Evolutionary conservation across 2,113 vertebrate species (phyloP).

Genomic region (Elachura formosa): DNA sequence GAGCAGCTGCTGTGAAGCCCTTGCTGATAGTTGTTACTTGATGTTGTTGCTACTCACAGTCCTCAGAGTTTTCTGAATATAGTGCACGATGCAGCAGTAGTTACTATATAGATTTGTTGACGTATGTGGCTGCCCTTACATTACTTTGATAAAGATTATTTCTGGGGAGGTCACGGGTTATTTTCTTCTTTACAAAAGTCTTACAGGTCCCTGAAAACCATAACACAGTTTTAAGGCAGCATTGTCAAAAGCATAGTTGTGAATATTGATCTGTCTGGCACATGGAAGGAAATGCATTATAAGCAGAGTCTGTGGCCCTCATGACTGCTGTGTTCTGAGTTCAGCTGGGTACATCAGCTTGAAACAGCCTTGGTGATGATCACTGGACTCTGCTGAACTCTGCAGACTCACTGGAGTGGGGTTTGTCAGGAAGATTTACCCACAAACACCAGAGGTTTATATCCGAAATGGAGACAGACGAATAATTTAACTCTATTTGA

Average conservation of each 20-base stretch:
- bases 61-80: neutral
- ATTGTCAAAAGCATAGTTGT: neutral
- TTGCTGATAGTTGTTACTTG: conserved; percentile 6
- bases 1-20: conserved; percentile 5
- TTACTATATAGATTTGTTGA: neutral
- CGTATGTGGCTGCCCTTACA: neutral
- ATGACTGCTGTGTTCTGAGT: neutral
- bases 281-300: neutral
- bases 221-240: neutral
- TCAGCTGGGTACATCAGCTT: neutral
- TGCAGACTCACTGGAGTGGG: neutral
- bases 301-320: neutral
- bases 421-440: no score
- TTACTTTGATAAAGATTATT: conserved; percentile 16
- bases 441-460: no score
- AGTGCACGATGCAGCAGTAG: accelerated
- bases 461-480: no score
- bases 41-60: neutral
- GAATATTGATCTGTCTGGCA: neutral
- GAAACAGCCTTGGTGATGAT: neutral
- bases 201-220: neutral
- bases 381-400: neutral
- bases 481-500: no score
- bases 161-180: neutral
- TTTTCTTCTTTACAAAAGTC: neutral